Evolutionary conservation across 1,140 invertebrate genomes (phyloP), one percentile per base, ranked within the genome.

Genomic region (Hesperophylax magnus): DNA sequence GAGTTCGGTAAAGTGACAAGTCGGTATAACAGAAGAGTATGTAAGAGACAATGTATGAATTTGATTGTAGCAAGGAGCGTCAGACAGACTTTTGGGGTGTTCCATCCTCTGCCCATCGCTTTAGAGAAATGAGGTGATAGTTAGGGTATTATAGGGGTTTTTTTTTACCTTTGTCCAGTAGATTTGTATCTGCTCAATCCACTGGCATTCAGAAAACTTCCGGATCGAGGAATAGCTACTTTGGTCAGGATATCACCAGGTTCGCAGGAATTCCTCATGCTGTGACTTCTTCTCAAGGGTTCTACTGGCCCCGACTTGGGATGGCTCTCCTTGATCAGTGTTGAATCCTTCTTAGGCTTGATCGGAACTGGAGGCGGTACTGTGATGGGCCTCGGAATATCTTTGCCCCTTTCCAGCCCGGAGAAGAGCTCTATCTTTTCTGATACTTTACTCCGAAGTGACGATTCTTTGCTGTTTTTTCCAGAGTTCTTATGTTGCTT

Each of bases 181-280:
- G 93, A 93, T 87, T 94, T 94, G 85, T 94, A 94, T 78, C 93
- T 89, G 20, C 92, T 93, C 54, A 93, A 87, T 11, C 93, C 93
- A n/a, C 93, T 93, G 20, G 94, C 93, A 85, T 95, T 96, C 0
- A 96, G 88, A 84, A 97, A 96, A 85, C 95, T 96, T 1, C 94
- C 93, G 74, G 95, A 95, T 84, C 95, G 91, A 9, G 95, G 95
- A 85, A 97, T 93, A 22, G 95, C 95, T 8, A 96, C 95, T 86
- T 95, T 94, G 0, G 95, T 97, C 79, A 96, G 87, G 80, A 96
- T 93, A 86, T 97, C 95, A 2, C 96, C 95, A 78, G 89, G 88
- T 77, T 90, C 90, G 58, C 86, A 81, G 9, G 88, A 89, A 80
- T 90, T 89, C 74, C 89, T 86, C 75, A 88, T 86, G 82, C 89